Evolutionary conservation across 2,888 invertebrate species (phyloP), one percentile per base, ranked within the genome.

Genomic region (Protula sp.): DNA sequence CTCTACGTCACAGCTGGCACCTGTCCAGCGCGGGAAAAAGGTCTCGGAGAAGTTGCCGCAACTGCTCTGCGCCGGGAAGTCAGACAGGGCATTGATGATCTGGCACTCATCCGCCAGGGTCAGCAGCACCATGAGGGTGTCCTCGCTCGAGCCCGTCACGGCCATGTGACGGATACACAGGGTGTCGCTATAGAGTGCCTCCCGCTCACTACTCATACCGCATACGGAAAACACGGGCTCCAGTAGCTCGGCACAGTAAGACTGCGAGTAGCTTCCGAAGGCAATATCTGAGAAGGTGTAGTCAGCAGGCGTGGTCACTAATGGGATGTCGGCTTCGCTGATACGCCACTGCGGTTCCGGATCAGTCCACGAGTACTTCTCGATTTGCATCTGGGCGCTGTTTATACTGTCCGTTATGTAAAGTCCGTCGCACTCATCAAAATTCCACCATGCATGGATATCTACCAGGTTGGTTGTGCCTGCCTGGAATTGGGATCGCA

Each of bases 381-480:
- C 58, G 26, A 58, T 26, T 22, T n/a, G 22, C 24, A 70, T 60
- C 24, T 57, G 45, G 22, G 60, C 55, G 1, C 54, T 27, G 4
- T 57, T 24, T 3, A 65, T 47, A 19, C 27, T 28, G 55, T 67
- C 67, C 2, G 50, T 29, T 2, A 57, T 53, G 5, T 62, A 30
- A 1, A 52, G 47, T 22, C 66, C 66, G 30, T 64, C 61, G 19
- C 67, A 67, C 51, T 70, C 66, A 50, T 67, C 62, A 58, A 70
- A 68, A 28, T 58, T 58, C 67, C 68, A 67, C 38, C 55, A 57
- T 2, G 54, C 60, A n/a, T n/a, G n/a, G n/a, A n/a, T n/a, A n/a
- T n/a, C n/a, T 22, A 64, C 57, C 27, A 68, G 54, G 5, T 55
- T 30, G 1, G 51, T 26, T 14, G 48, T 28, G 2, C 58, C 45